These are phyloP conservation scores for Popillia japonica DNA, from an alignment of 1,140 invertebrate genomes.

Conservation along the genomic window DNA sequence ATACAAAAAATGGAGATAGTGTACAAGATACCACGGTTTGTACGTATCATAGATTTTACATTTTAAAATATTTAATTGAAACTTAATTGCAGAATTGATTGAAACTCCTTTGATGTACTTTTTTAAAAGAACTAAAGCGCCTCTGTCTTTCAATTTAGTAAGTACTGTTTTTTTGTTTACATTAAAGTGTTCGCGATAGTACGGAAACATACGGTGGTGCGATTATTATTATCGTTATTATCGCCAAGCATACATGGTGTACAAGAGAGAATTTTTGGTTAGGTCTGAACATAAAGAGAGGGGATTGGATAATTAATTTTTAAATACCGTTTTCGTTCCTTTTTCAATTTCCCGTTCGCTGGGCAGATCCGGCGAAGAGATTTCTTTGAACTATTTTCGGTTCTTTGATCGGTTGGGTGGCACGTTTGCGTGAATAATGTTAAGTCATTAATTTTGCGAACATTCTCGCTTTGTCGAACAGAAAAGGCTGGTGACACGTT, in stretches of 20 bases:
- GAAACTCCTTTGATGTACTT: too few species aligned
- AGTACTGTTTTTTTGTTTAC: not conserved
- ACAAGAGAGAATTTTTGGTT: not conserved
- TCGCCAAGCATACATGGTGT: not conserved
- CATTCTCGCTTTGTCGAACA: slow-evolving; percentile 5
- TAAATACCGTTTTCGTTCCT: slow-evolving; percentile 3
- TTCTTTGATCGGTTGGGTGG: slow-evolving; percentile 3
- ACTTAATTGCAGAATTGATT: too few species aligned
- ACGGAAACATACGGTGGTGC: not conserved
- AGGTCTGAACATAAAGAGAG: not conserved
- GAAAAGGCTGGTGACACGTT: slow-evolving; percentile 4
- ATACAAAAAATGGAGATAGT: too few species aligned
- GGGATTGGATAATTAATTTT: slow-evolving; percentile 6
- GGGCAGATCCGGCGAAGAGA: slow-evolving; percentile 7
- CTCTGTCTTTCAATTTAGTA: too few species aligned
- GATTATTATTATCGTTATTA: slow-evolving; percentile 4
- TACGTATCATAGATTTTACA: too few species aligned
- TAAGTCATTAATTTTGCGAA: slow-evolving; percentile 11
- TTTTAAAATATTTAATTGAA: too few species aligned
- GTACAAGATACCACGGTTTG: too few species aligned
- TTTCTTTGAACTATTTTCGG: slow-evolving; percentile 2
- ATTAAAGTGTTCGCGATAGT: not conserved
- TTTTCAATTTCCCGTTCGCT: slow-evolving; percentile 10
- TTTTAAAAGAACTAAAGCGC: too few species aligned
- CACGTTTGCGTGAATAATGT: slow-evolving; percentile 10